A percentile compares a stretch with the other conserved stretches of the same genome.
Conservation (phyloP, 2,888 invertebrate species). For the Orchestes rusci region DNA sequence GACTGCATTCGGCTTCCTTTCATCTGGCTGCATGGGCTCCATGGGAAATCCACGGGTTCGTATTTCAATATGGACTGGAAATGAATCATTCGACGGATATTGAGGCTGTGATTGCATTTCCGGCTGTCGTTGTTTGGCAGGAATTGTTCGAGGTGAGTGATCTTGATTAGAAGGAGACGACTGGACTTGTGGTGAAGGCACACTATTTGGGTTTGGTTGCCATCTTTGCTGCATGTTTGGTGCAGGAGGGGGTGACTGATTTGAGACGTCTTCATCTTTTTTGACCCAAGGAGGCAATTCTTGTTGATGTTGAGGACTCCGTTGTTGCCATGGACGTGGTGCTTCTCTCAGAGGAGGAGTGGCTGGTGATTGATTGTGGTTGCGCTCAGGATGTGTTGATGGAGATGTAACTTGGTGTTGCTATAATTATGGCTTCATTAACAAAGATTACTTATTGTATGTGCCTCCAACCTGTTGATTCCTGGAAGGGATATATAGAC, state of each 20-base stretch:
- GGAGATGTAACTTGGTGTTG: conserved; percentile 28
- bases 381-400: conserved; percentile 31
- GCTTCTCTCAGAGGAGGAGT: conserved; percentile 49
- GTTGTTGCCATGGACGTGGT: conserved; percentile 53
- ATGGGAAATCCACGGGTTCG: conserved; percentile 27
- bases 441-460: no score
- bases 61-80: conserved; percentile 24
- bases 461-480: conserved; percentile 27
- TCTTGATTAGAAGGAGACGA: background rate
- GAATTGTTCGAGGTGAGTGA: background rate
- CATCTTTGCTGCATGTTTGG: conserved; percentile 24
- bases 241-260: conserved; percentile 12
- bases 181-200: no score
- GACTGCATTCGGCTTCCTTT: conserved; percentile 35
- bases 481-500: conserved; percentile 50
- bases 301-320: conserved; percentile 43
- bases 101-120: conserved; percentile 28
- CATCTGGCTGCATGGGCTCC: conserved; percentile 27
- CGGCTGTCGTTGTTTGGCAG: conserved; percentile 8
- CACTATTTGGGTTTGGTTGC: no score
- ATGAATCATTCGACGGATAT: conserved; percentile 14
- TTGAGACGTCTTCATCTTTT: conserved; percentile 24
- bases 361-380: conserved; percentile 39
- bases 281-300: conserved; percentile 49
- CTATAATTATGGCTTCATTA: no score